Evolutionary conservation across 2,888 invertebrate genomes (phyloP).

Genomic region (Caenorhabditis japonica): DNA sequence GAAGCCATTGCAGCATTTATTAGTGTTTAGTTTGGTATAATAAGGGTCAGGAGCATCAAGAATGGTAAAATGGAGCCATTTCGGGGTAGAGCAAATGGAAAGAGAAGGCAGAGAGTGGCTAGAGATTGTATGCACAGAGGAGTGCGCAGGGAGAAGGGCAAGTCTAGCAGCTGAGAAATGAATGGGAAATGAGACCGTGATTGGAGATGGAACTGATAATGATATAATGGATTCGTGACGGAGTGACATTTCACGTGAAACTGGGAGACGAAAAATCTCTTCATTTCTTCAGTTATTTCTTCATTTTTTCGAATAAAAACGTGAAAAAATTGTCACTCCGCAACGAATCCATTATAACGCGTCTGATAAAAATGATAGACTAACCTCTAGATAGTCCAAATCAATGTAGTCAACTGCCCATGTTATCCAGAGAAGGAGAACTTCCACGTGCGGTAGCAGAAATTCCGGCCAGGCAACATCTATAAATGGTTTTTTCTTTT

Average conservation of each 20-base stretch:
- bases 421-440: conserved; percentile 68
- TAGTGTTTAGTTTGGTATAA: not conserved
- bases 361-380: not conserved
- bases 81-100: conserved; percentile 33
- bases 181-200: conserved; percentile 11
- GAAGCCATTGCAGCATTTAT: conserved; percentile 46
- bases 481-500: conserved; percentile 22
- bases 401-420: conserved; percentile 75
- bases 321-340: no score
- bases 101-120: conserved; percentile 16
- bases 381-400: conserved; percentile 74
- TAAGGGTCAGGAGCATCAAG: conserved; percentile 14
- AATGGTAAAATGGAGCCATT: conserved; percentile 36
- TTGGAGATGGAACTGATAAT: no score
- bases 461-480: conserved; percentile 74
- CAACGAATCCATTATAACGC: conserved; percentile 1
- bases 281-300: no score
- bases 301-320: no score
- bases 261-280: no score
- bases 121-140: conserved; percentile 17
- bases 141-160: conserved; percentile 3
- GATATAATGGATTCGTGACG: no score
- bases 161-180: conserved; percentile 40
- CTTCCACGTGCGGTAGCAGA: conserved; percentile 74
- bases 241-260: no score